Base-by-base conservation (phyloP, 2,797 vertebrate species). In the Scolopax bukidnonensis region DNA sequence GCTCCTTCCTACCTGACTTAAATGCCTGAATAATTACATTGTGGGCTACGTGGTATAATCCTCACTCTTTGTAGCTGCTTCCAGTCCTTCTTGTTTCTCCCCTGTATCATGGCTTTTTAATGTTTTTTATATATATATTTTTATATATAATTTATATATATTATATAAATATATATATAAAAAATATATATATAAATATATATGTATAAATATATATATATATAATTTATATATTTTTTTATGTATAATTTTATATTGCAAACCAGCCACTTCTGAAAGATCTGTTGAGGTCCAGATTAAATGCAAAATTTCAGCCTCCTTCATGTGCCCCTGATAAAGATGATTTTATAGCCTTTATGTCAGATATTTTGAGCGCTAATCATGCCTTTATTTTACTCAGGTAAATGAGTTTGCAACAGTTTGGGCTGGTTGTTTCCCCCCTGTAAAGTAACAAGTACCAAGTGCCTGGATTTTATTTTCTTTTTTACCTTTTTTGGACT, bases 401-500 rank as follows among this genome's bases (percentile, higher is more conserved):
- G 28, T 84, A 73, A 83, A 51, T 74, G 43, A 64, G 63, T 79
- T 53, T 76, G 25, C 53, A 89, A 27, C 25, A 65, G 24, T 89
- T 64, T 53, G 80, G 23, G 32, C 19, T 54, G 25, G 0, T 1
- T 11, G 6, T 18, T 2, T 30, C 3, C 3, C 10, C 25, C 41
- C 9, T 10, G 6, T 45, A 80, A 68, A 59, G 38, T 32, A 89
- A 38, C 36, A 77, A 41, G 5, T 74, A 76, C 16, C 21, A 63
- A 89, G 23, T 83, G 28, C 28, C 53, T 81, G 40, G 25, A 88
- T 88, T 90, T 91, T 93, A 61, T 95, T 81, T 94, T 84, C 41
- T 78, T 61, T 79, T 57, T 88, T 78, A 76, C 32, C 14, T 87
- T 82, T 88, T 88, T 47, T 88, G 84, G 70, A 64, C 67, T 63